Evolutionary conservation across 2,113 vertebrate genomes (phyloP), one percentile per base, ranked within the genome.

Genomic region (Corvus moneduloides): DNA sequence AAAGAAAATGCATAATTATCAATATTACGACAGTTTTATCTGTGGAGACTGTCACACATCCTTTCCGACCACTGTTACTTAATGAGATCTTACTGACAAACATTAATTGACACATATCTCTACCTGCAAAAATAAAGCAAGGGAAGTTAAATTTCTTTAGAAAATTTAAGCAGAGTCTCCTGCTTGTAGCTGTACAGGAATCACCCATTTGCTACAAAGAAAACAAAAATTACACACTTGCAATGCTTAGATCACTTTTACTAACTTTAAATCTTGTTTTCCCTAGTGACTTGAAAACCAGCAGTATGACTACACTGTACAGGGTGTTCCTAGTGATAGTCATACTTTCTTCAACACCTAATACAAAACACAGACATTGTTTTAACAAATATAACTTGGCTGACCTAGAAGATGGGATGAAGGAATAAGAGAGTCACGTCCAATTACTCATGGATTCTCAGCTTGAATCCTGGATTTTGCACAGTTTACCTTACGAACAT

Each of bases 401-500:
- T 97, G 95, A 97, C 89, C 83, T 92, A 95, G 90, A 97, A 97
- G 96, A 98, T 90, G 90, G 85, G 91, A 97, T 2, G 5, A 80
- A 98, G 84, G 89, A 97, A 89, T 96, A 98, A 96, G 94, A 97
- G 22, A 98, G 97, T 98, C 97, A 98, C 76, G 62, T 98, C 95
- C 96, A 97, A 97, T 98, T 98, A 98, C 98, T 98, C 96, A 77
- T 69, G 96, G 98, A 98, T 97, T 97, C 96, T 97, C 83, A 87
- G 90, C 95, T 91, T 90, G 96, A 97, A 98, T 97, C 86, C 97
- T 96, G 92, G 76, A 96, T 98, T 97, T 97, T 97, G 95, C 97
- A 97, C 96, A 97, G 97, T 98, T 98, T 98, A 98, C 98, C 97
- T 98, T 97, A 95, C 16, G 96, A 98, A 98, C 98, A 98, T 98